Conservation (phyloP, 2,113 vertebrate species). For the Misgurnus mizolepis region DNA sequence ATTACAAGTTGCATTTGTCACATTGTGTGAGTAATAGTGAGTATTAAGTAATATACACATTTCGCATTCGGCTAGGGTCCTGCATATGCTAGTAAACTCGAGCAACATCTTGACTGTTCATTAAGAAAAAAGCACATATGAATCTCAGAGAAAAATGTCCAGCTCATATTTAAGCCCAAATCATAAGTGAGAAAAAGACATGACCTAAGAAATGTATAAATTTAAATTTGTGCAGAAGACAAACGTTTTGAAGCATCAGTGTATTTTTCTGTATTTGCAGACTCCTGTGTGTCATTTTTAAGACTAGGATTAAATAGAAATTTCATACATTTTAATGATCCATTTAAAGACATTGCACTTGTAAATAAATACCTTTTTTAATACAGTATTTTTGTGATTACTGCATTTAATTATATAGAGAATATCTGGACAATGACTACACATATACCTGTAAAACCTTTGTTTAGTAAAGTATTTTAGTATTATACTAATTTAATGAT, state of each 20-base stretch:
- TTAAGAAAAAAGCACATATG: background rate
- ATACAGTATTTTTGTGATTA: slow-evolving; percentile 72
- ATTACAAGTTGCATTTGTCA: no score
- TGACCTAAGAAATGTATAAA: background rate
- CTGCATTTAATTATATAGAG: background rate
- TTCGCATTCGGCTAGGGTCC: background rate
- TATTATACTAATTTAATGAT: background rate
- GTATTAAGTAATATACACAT: background rate
- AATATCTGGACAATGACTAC: no score
- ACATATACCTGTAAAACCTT: no score
- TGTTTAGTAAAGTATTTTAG: no score
- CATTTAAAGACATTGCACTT: slow-evolving; percentile 76
- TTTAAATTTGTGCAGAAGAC: background rate
- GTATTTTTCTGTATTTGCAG: slow-evolving; percentile 36
- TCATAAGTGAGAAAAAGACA: background rate
- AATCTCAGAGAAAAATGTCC: background rate
- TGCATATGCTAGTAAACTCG: background rate
- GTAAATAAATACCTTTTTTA: slow-evolving; percentile 79
- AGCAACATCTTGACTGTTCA: background rate
- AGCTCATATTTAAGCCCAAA: slow-evolving; percentile 4
- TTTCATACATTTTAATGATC: slow-evolving; percentile 63
- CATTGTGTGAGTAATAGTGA: slow-evolving; percentile 2
- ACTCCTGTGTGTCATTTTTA: slow-evolving; percentile 28
- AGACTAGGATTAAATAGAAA: background rate
- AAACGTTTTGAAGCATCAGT: background rate